Base-by-base conservation (phyloP, 37 sponge, comb jelly and placozoan species). In the Chondrosia reniformis region DNA sequence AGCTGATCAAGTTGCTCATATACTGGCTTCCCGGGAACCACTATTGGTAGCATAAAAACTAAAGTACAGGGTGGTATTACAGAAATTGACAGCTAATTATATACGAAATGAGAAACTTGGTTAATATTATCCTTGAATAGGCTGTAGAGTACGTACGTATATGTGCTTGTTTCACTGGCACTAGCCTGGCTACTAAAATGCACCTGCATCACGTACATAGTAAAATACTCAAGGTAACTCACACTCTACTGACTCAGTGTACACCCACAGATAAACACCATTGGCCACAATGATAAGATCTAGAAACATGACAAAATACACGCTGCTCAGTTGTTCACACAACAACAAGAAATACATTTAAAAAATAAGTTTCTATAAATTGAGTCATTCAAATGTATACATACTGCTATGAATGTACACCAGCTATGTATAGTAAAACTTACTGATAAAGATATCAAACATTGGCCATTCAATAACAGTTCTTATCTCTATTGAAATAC, bases 181-280 rank as follows among this genome's bases (percentile, higher is more conserved):
- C n/a, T n/a, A n/a, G n/a, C n/a, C n/a, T n/a, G n/a, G n/a, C n/a
- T n/a, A n/a, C n/a, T n/a, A n/a, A n/a, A n/a, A n/a, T n/a, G n/a
- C n/a, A n/a, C n/a, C n/a, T n/a, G n/a, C n/a, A n/a, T n/a, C n/a
- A n/a, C n/a, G n/a, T n/a, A n/a, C n/a, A n/a, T n/a, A n/a, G n/a
- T n/a, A n/a, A n/a, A n/a, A n/a, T n/a, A n/a, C n/a, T n/a, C n/a
- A 22, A 36, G 0, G 36, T 19, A 30, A 41, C 63, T 42, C 44
- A 84, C 85, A 65, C 6, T 67, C 33, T 7, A 79, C 74, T 22
- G 36, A 28, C 2, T 27, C 44, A 43, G 79, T 36, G 67, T 74
- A 82, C 4, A 65, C 25, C 45, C 82, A 46, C n/a, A 89, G 78
- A 58, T 78, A 84, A 28, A 89, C 0, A 3, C 80, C 40, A 74